Conservation (phyloP, 2,888 invertebrate genomes). For the Oligia latruncula region DNA sequence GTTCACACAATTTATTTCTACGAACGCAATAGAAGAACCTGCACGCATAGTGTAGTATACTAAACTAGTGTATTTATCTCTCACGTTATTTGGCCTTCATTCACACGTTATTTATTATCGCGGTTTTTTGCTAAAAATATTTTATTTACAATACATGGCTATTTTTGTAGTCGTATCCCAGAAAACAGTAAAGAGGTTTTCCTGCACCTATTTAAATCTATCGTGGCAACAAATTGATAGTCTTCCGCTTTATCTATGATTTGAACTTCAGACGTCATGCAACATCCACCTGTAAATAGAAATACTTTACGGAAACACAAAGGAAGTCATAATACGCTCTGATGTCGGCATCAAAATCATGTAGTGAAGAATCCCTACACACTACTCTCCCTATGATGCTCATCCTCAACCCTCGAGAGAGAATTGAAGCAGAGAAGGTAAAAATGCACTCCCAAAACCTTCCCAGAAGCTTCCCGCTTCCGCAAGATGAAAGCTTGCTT, state of each 20-base stretch:
- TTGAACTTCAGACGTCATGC: slow-evolving; percentile 38
- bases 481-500: not conserved
- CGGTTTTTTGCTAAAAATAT: slow-evolving; percentile 72
- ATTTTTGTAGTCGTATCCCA: slow-evolving; percentile 66
- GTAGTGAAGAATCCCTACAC: slow-evolving; percentile 8
- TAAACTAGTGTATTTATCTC: slow-evolving; percentile 69
- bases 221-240: slow-evolving; percentile 31
- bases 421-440: slow-evolving; percentile 72
- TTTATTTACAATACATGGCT: slow-evolving; percentile 64
- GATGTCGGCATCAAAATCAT: slow-evolving; percentile 10
- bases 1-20: slow-evolving; percentile 54
- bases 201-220: slow-evolving; percentile 37
- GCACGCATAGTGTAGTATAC: slow-evolving; percentile 52
- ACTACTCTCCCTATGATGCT: slow-evolving; percentile 21
- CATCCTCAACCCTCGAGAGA: slow-evolving; percentile 64
- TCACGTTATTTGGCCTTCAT: slow-evolving; percentile 73
- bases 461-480: not conserved
- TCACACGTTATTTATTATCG: slow-evolving; percentile 69
- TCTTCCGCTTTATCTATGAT: slow-evolving; percentile 37
- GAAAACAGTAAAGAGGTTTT: slow-evolving; percentile 60
- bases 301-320: not conserved
- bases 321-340: not conserved
- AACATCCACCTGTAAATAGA: slow-evolving; percentile 16
- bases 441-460: not conserved
- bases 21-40: slow-evolving; percentile 45